Evolutionary conservation across 92 coral and sea anemone genomes (phyloP).

Genomic region (Bergia sp.): DNA sequence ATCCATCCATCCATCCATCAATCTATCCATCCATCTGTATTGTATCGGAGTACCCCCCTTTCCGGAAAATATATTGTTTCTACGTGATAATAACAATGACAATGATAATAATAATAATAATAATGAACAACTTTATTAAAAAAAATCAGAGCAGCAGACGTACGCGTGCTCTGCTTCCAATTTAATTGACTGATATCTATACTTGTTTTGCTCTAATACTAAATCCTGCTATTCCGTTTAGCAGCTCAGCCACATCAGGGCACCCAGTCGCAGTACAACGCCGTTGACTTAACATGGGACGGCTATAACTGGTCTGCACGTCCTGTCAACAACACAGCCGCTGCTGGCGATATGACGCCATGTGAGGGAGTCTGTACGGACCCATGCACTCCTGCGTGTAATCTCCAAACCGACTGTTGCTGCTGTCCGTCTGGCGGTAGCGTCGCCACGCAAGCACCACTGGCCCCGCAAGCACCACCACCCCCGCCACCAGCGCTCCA

Average conservation of each 20-base stretch:
- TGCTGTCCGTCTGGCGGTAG: conserved; percentile 74
- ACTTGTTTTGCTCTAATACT: not conserved
- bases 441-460: conserved; percentile 47
- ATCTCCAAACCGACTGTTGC: conserved; percentile 77
- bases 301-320: conserved; percentile 66
- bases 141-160: no score
- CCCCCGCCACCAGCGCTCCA: conserved; percentile 7
- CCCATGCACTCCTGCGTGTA: conserved; percentile 69
- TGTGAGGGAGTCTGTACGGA: conserved; percentile 82
- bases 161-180: no score
- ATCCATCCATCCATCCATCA: no score
- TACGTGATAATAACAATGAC: no score
- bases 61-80: no score
- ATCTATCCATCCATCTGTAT: no score
- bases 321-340: conserved; percentile 43
- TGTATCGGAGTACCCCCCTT: no score
- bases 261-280: conserved; percentile 44
- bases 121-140: no score
- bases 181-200: not conserved
- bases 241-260: conserved; percentile 10
- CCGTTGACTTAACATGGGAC: conserved; percentile 53
- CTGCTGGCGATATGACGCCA: conserved; percentile 60
- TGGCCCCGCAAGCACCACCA: conserved; percentile 17
- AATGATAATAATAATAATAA: no score
- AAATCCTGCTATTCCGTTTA: not conserved